Evolutionary conservation across 2,797 vertebrate genomes (phyloP).

Genomic region (Argya squamiceps): DNA sequence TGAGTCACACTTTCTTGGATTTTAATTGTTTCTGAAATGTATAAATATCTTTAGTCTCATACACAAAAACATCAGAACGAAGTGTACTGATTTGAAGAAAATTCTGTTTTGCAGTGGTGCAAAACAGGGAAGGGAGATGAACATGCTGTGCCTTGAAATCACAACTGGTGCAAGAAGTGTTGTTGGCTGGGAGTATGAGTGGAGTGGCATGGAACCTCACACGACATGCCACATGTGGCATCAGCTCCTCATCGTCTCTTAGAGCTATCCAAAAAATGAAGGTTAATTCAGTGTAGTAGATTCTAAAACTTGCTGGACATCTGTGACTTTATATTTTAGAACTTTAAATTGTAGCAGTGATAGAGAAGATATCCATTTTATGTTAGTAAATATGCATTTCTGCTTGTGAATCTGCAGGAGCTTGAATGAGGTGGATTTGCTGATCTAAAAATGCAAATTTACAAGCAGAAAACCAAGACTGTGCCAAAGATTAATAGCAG

Average conservation of each 20-base stretch:
- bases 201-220: not conserved
- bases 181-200: not conserved
- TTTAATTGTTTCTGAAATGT: not conserved
- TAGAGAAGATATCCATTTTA: not conserved
- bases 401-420: not conserved
- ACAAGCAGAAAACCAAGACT: not conserved
- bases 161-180: not conserved
- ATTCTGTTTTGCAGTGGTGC: not conserved
- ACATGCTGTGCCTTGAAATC: not conserved
- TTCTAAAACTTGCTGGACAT: not conserved
- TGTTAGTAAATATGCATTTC: not conserved
- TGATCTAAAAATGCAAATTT: not conserved
- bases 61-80: not conserved
- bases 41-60: not conserved
- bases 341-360: not conserved
- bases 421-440: not conserved
- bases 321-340: not conserved
- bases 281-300: not conserved
- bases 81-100: not conserved
- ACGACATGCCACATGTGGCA: not conserved
- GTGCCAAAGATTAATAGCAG: not conserved
- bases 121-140: not conserved
- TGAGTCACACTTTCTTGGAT: not conserved
- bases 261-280: not conserved
- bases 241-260: rapidly evolving